These are phyloP conservation scores for Apolygus lucorum DNA, from an alignment of 1,140 invertebrate species.

Conservation along the genomic window DNA sequence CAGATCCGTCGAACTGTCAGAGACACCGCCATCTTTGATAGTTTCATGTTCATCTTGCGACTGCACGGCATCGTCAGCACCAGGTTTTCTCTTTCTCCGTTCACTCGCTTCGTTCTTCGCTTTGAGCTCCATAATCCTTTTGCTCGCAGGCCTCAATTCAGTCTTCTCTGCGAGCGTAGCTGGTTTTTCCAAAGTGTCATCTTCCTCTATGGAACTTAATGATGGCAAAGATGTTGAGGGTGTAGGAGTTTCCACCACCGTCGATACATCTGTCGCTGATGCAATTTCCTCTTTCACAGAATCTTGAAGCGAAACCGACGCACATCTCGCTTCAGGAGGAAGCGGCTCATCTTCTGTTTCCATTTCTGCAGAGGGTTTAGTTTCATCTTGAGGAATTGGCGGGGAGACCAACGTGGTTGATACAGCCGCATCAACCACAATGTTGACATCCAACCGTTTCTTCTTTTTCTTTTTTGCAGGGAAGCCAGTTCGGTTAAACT, in stretches of 20 bases:
- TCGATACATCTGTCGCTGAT: not conserved
- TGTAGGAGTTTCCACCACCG: slow-evolving; percentile 18
- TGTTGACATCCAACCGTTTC: slow-evolving; percentile 46
- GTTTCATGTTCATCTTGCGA: slow-evolving; percentile 1
- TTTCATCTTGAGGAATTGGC: slow-evolving; percentile 30
- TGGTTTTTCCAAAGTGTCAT: slow-evolving; percentile 6
- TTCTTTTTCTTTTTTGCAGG: slow-evolving; percentile 77
- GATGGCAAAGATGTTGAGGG: slow-evolving; percentile 44
- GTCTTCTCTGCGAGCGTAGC: slow-evolving; percentile 40
- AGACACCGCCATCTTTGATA: not conserved
- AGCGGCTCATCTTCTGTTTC: too few relatives aligned
- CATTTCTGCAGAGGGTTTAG: not conserved
- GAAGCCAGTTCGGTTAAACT: slow-evolving; percentile 76
- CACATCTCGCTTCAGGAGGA: not conserved
- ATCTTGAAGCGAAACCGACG: too few relatives aligned
- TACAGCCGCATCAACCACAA: slow-evolving; percentile 7
- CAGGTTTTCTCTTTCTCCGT: slow-evolving; percentile 31
- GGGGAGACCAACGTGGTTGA: slow-evolving; percentile 21
- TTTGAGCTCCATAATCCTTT: slow-evolving; percentile 26
- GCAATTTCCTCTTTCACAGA: too few relatives aligned
- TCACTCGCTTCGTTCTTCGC: slow-evolving; percentile 26
- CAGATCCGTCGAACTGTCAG: slow-evolving; percentile 4
- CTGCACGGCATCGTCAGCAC: not conserved
- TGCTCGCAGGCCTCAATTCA: slow-evolving; percentile 27
- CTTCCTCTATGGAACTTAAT: slow-evolving; percentile 35